Evolutionary conservation across 2,797 vertebrate species (phyloP).

Genomic region (Pseudopleuronectes americanus): DNA sequence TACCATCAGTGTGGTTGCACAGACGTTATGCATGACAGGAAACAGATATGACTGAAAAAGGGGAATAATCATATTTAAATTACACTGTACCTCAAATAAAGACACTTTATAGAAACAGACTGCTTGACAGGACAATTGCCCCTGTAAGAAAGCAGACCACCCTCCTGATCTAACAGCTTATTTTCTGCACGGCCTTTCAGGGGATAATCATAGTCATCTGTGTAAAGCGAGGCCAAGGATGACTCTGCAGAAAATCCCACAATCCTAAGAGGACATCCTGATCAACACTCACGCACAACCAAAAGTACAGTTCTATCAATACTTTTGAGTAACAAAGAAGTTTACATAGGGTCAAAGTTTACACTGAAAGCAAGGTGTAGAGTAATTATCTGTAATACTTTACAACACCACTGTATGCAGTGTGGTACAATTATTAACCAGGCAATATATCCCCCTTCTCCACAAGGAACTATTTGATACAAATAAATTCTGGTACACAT

Average conservation of each 20-base stretch:
- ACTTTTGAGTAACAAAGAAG: neutral
- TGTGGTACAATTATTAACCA: neutral
- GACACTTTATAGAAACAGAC: neutral
- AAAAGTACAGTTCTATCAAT: neutral
- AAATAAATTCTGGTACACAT: neutral
- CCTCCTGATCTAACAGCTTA: neutral
- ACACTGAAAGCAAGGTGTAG: too few species aligned
- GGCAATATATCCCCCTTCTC: neutral
- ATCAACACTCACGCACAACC: neutral
- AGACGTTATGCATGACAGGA: conserved; percentile 5
- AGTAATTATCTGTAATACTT: neutral
- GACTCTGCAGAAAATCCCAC: conserved; percentile 10
- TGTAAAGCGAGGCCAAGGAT: conserved; percentile 3
- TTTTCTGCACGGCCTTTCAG: conserved; percentile 6
- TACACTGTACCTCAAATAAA: neutral
- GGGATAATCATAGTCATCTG: neutral
- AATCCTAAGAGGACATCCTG: neutral
- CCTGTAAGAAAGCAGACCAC: neutral
- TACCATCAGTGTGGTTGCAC: conserved; percentile 2
- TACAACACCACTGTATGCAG: neutral
- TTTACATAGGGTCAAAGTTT: too few species aligned
- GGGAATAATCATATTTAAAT: conserved; percentile 14
- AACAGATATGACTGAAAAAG: conserved; percentile 14
- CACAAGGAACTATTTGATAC: neutral
- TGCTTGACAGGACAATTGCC: neutral